Conservation (phyloP, 2,888 invertebrate species). For the Rhagonycha fulva region DNA sequence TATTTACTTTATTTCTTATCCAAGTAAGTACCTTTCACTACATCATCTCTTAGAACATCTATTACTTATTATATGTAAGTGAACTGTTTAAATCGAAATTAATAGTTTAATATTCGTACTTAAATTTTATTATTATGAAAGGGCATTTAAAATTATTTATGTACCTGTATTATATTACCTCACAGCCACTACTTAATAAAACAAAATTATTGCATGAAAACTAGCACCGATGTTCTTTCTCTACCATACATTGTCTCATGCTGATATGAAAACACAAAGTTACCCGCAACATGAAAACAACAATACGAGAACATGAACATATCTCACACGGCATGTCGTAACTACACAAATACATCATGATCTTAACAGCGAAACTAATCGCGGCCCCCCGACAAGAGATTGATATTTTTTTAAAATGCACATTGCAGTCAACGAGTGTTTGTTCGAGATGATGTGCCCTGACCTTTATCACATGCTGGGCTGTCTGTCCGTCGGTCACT, state of each 20-base stretch:
- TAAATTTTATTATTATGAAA: not conserved
- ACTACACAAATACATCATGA: slow-evolving; percentile 41
- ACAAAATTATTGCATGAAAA: not conserved
- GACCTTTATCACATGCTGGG: slow-evolving; percentile 38
- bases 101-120: not conserved
- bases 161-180: not conserved
- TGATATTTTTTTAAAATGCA: slow-evolving; percentile 30
- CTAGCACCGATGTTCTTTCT: not conserved
- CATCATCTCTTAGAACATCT: not conserved
- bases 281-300: slow-evolving; percentile 34
- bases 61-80: not conserved
- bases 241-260: slow-evolving; percentile 13
- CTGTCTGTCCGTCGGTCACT: slow-evolving; percentile 34
- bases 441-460: slow-evolving; percentile 37
- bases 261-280: slow-evolving; percentile 33
- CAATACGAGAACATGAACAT: slow-evolving; percentile 36
- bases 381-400: slow-evolving; percentile 42
- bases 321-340: slow-evolving; percentile 43
- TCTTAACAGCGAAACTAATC: slow-evolving; percentile 42
- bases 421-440: slow-evolving; percentile 39
- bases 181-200: slow-evolving; percentile 10
- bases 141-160: not conserved
- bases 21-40: not conserved
- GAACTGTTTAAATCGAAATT: not conserved
- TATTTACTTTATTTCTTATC: not conserved